Evolutionary conservation across 2,888 invertebrate genomes (phyloP).

Genomic region (Lasioglossum villosulum): DNA sequence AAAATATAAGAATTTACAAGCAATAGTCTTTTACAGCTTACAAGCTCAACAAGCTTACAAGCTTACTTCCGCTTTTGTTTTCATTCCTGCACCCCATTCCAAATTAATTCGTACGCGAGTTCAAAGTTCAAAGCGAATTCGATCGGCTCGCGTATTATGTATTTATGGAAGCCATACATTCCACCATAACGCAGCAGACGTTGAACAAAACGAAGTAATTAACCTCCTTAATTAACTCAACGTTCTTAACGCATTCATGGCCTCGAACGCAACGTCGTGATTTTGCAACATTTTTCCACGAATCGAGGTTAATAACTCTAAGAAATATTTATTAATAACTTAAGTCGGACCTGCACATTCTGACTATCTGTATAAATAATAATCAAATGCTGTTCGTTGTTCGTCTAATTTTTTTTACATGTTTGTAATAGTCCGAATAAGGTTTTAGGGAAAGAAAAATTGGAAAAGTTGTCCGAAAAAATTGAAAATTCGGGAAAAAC

Average conservation of each 20-base stretch:
- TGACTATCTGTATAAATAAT: no score
- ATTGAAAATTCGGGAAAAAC: no score
- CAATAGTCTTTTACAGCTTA: background rate
- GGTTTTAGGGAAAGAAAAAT: no score
- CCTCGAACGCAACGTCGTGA: background rate
- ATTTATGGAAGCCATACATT: background rate
- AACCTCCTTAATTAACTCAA: background rate
- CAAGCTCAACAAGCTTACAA: no score
- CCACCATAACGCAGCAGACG: background rate
- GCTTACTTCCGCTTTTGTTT: background rate
- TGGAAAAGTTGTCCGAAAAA: no score
- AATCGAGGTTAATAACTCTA: background rate
- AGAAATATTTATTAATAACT: background rate
- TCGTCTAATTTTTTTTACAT: no score
- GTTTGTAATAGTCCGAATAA: no score
- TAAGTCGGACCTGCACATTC: no score
- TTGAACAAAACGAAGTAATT: background rate
- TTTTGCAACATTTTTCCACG: background rate
- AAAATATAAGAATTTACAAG: background rate
- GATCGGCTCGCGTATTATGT: background rate
- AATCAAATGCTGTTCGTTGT: no score
- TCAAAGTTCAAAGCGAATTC: background rate
- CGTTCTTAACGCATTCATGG: background rate
- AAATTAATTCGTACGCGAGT: background rate
- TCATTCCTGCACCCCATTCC: background rate